Percentiles rank a stretch among this genome's conserved stretches.
Conservation (phyloP, 2,113 vertebrate species). For the Prionailurus viverrinus region DNA sequence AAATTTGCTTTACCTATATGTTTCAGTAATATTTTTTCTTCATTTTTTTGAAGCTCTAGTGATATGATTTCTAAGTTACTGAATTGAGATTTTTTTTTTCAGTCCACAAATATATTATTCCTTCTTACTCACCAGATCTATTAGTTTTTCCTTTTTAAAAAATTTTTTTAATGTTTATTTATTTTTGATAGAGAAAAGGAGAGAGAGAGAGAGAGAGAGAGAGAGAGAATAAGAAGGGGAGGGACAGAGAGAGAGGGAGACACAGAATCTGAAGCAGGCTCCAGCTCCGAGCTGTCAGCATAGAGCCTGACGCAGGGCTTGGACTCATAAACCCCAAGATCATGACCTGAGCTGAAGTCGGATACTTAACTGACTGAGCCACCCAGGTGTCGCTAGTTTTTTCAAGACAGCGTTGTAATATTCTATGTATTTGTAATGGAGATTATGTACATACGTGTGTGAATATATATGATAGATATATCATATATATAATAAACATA, state of each 20-base stretch:
- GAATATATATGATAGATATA: neutral
- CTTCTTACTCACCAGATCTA: slow-evolving; percentile 34
- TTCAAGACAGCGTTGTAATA: neutral
- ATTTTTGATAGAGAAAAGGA: no score
- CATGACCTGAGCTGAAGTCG: no score
- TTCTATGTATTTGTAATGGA: neutral
- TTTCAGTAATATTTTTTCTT: slow-evolving; percentile 31
- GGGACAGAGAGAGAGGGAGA: no score
- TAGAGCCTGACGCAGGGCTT: no score
- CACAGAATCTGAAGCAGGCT: no score
- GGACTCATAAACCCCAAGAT: no score
- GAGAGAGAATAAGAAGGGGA: no score
- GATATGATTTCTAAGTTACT: slow-evolving; percentile 62
- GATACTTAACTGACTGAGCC: no score
- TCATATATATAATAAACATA: neutral
- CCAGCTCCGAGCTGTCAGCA: no score
- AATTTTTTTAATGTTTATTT: no score
- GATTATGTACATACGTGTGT: neutral
- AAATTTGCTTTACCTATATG: neutral
- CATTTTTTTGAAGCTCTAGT: slow-evolving; percentile 49
- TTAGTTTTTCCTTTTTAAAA: neutral
- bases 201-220: no score
- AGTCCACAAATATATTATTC: slow-evolving; percentile 3
- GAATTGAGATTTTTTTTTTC: slow-evolving; percentile 59
- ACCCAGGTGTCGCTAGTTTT: neutral